Evolutionary conservation across 2,113 vertebrate species (phyloP), one percentile per base, ranked within the genome.

Genomic region (Anas platyrhynchos): DNA sequence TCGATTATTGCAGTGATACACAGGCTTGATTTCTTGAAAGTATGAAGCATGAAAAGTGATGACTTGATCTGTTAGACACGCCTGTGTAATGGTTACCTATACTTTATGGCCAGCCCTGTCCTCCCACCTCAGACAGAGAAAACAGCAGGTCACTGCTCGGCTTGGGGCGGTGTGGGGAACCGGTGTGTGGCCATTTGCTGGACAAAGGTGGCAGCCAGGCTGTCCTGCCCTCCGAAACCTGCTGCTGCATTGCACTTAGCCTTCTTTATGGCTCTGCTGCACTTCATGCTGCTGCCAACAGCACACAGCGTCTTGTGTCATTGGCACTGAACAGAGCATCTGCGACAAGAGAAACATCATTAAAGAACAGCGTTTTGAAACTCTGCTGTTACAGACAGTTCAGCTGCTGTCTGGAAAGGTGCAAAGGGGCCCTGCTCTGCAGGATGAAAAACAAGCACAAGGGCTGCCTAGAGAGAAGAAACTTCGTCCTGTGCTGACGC

Each of bases 81-180:
- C 26, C 44, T 8, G 6, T 0, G 0, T 34, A n/a, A 23, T 31
- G 9, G 32, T 43, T 78, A 13, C 4, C 1, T 0, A 10, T 29
- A 6, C 11, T 54, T 52, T 25, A 22, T 38, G 82, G 36, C 48
- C 13, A 50, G 58, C 23, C 20, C 16, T 21, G n/a, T 73, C 48
- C 36, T 50, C 32, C 34, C 32, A 41, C 1, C 0, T 27, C 65
- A 14, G 11, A 14, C 18, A 16, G 52, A 29, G 27, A 46, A 48
- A 83, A 10, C 3, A 61, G 23, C 48, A 66, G 25, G 32, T 77
- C 73, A 13, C n/a, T 7, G 5, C 27, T 36, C 34, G 58, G 2
- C 4, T 31, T 72, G 77, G 43, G 62, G 54, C 44, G 16, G 38
- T 17, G 11, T 11, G 36, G 59, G 15, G 16, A 2, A 38, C 4